phyloP scores from a whole-genome alignment of 2,888 invertebrate species.

The Dasypolia templi region DNA sequence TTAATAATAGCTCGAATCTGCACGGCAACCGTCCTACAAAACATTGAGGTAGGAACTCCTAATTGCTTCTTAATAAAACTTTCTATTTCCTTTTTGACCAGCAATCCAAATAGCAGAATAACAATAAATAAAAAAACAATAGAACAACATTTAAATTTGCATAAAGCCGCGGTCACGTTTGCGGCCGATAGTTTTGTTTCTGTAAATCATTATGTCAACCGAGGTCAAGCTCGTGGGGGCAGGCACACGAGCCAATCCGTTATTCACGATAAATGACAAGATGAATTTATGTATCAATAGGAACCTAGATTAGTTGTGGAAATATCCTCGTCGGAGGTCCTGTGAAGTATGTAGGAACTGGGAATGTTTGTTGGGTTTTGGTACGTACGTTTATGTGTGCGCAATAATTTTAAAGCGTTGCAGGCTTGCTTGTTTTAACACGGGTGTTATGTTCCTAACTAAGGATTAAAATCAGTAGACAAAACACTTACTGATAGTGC shows the following conservation, averaged over 20 bases:
- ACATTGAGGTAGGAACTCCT: neutral
- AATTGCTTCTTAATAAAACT: conserved; percentile 11
- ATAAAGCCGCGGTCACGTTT: conserved; percentile 66
- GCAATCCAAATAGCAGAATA: conserved; percentile 41
- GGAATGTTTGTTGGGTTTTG: neutral
- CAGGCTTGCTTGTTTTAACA: neutral
- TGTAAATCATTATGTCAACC: conserved; percentile 69
- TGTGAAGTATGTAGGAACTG: conserved; percentile 14
- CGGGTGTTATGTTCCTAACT: neutral
- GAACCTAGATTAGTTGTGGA: conserved; percentile 63
- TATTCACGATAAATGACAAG: conserved; percentile 72
- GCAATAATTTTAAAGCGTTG: neutral
- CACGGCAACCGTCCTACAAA: neutral
- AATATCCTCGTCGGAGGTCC: conserved; percentile 63
- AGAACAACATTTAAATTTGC: conserved; percentile 52
- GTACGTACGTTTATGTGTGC: neutral
- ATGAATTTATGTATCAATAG: conserved; percentile 67
- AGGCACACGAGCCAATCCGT: conserved; percentile 68
- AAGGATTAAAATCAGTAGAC: neutral
- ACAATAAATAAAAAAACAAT: conserved; percentile 43
- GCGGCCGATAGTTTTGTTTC: conserved; percentile 63
- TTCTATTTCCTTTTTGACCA: neutral
- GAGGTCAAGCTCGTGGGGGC: conserved; percentile 68
- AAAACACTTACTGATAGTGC: neutral
- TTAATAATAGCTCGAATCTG: neutral